Evolutionary conservation across 2,113 vertebrate genomes (phyloP), one percentile per base, ranked within the genome.

Genomic region (Prolemur simus): DNA sequence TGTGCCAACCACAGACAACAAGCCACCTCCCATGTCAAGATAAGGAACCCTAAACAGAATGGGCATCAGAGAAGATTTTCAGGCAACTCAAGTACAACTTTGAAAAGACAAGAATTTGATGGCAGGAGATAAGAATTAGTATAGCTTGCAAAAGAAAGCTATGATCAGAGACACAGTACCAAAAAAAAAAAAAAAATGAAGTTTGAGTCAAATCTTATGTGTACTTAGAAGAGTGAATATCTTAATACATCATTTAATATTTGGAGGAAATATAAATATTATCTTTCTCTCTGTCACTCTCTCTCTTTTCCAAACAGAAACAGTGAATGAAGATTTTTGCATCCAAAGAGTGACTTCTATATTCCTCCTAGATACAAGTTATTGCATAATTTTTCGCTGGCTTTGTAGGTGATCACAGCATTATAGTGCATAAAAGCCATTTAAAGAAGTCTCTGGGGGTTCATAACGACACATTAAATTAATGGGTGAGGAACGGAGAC

Each of bases 1-100:
- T 60, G 25, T 29, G n/a, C 12, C 49, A 17, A 4, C 5, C 9
- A 6, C 34, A 13, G 15, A 45, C 14, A n/a, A 23, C 11, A 49
- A 14, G 10, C 18, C 27, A 11, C 2, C 14, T 60, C 25, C 21
- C 5, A 42, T 42, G 5, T 63, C n/a, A 49, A 42, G 69, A 69
- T 27, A 45, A 37, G 17, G 3, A 8, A 9, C 5, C 39, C 8
- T n/a, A 37, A 21, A 45, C 14, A 0, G 2, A 39, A 10, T 2
- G 27, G 10, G 0, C 9, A 27, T 60, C 11, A 29, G 21, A 94
- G 47, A 71, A 71, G 25, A 14, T 49, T 7, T 58, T 42, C 9
- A 69, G 77, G 20, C 56, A 83, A 23, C 3, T 2, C 0, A 42
- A 9, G 17, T 29, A 27, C 25, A 11, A 4, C 14, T 1, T 8